Evolutionary conservation across 2,797 vertebrate genomes (phyloP), one percentile per base, ranked within the genome.

Genomic region (Pitangus sulphuratus): DNA sequence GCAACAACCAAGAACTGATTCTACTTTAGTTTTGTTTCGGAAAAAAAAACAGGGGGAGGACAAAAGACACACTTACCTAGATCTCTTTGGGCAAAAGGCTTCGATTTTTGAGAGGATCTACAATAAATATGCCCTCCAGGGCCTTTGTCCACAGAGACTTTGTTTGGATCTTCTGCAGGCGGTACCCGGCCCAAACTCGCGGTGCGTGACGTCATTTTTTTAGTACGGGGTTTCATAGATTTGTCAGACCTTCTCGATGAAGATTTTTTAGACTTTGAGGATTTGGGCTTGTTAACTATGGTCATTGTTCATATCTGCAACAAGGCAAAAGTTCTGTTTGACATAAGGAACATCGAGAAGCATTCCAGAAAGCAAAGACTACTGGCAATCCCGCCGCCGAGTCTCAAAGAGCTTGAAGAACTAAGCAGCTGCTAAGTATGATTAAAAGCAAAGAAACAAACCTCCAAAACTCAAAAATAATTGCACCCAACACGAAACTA

Each of bases 271-370:
- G 98, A 98, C 97, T 98, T 99, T 98, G 99, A 99, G 97, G 99
- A 98, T 97, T 99, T 99, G 97, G 98, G 98, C 98, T 99, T 99
- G 98, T 99, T 99, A 99, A 99, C 99, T 99, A 99, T 99, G 98
- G 99, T 99, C 99, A 99, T 99, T 98, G 98, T 99, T 99, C 99
- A 99, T 98, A 98, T 98, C 99, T 99, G 98, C 56, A 97, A 97
- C 35, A 74, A 96, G 58, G 82, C 17, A 74, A 92, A 93, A 93
- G 61, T 56, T 40, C 28, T 48, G 22, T 56, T 93, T 88, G 85
- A 75, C 12, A 17, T n/a, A 56, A 85, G 44, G 47, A 75, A 31
- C 0, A 0, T 54, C 50, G 54, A 31, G 26, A 74, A 85, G 4
- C 50, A 47, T 12, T 74, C 33, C 48, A 74, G 37, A 92, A 86